Base-by-base conservation (phyloP, 1,140 invertebrate species). In the Pogonomyrmex barbatus region DNA sequence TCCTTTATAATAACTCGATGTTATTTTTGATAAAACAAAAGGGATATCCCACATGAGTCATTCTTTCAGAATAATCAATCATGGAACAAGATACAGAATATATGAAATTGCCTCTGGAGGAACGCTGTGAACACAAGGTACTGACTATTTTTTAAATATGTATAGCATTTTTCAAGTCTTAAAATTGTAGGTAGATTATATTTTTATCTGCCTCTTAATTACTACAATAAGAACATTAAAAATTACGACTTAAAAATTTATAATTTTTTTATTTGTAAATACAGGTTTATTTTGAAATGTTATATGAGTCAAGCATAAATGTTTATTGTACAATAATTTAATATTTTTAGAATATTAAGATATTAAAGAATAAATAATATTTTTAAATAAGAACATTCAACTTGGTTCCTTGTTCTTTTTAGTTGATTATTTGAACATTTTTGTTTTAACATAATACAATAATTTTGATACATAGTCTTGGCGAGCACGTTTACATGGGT, bases 71-170 rank as follows among this genome's bases (percentile, higher is more conserved):
- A 33, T 88, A 62, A 81, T 84, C 87, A 92, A 92, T 73, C 68
- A 98, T 98, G 97, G 97, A 98, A 91, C 97, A 98, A 93, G 98
- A 99, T 91, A 97, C 97, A 85, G 98, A 99, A 95, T 99, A 98
- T 95, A 96, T 97, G 90, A 99, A 99, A 94, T 95, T 99, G 82
- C 97, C 98, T 3, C 96, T 98, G 62, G 98, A 99, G 89, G 98
- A 99, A 87, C 96, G 98, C 94, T 98, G 97, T 95, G 96, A 97
- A 24, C 98, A 99, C 93, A 99, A 99, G 95, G 96, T 97, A 89
- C 71, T 75, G 45, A 45, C 8, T 6, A 8, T 12, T 14, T 73
- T 58, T 17, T 30, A 73, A 50, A 58, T 71, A 2, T 45, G 50
- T 75, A 0, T 50, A 24, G 14, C 0, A 58, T 90, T 70, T 63